phyloP scores from a whole-genome alignment of 2,888 invertebrate genomes.

The Argynnis bischoffii region DNA sequence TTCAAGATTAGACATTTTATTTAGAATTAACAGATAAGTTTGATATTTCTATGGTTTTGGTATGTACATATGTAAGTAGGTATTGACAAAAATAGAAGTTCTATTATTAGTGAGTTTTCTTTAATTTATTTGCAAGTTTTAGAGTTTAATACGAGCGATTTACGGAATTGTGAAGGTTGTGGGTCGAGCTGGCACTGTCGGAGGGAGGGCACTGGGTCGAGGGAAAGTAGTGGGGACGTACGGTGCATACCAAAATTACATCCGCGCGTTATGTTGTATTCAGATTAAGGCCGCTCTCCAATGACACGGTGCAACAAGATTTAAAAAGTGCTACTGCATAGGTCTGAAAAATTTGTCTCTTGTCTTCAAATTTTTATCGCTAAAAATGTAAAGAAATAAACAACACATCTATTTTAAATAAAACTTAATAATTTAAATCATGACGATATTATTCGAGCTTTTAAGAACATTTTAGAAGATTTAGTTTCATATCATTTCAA shows the following conservation, averaged over 20 bases:
- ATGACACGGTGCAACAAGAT: conserved; percentile 37
- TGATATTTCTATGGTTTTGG: too few species aligned
- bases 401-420: too few species aligned
- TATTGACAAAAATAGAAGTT: background rate
- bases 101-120: background rate
- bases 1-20: too few species aligned
- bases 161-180: conserved; percentile 72
- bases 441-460: too few species aligned
- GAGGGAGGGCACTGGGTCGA: conserved; percentile 80
- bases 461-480: too few species aligned
- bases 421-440: too few species aligned
- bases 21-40: too few species aligned
- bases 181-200: conserved; percentile 58
- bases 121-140: conserved; percentile 8
- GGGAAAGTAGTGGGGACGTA: conserved; percentile 78
- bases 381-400: too few species aligned
- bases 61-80: too few species aligned
- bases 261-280: conserved; percentile 47
- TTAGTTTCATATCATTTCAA: too few species aligned
- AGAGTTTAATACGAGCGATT: conserved; percentile 51
- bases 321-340: conserved; percentile 32
- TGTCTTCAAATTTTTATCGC: background rate
- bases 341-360: background rate
- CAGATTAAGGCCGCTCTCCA: conserved; percentile 43
- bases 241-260: conserved; percentile 70